Percentiles rank a stretch among this genome's conserved stretches.
Evolutionary conservation across 1,140 invertebrate genomes (phyloP).

Genomic region (Panagrolaimus sp.): DNA sequence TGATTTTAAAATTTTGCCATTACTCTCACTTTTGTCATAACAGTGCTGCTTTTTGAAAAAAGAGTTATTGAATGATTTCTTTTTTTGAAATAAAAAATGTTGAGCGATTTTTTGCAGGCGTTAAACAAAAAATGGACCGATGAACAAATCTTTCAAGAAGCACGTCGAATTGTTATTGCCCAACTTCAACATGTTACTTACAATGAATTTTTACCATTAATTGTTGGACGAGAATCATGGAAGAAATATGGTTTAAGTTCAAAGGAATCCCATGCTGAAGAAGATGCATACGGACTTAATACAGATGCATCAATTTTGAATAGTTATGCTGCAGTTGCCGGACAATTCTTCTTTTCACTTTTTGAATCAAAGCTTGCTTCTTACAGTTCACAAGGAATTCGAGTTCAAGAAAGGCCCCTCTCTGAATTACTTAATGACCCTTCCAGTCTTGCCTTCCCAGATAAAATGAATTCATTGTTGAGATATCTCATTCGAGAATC

Average conservation of each 20-base stretch:
- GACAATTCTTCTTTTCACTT: conserved; percentile 50
- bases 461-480: conserved; percentile 43
- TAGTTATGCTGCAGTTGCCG: conserved; percentile 47
- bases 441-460: conserved; percentile 30
- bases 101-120: no score
- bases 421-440: conserved; percentile 25
- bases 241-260: conserved; percentile 15
- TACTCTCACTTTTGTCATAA: background rate
- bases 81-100: conserved; percentile 67
- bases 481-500: conserved; percentile 43
- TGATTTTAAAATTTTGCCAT: conserved; percentile 6
- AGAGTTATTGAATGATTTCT: conserved; percentile 18
- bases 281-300: conserved; percentile 33
- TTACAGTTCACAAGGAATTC: conserved; percentile 27
- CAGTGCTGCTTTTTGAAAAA: background rate
- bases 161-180: conserved; percentile 69
- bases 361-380: conserved; percentile 37
- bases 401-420: conserved; percentile 37
- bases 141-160: conserved; percentile 77
- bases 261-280: background rate
- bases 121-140: conserved; percentile 90
- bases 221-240: conserved; percentile 55
- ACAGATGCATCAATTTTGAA: conserved; percentile 45
- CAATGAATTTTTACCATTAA: conserved; percentile 60
- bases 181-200: conserved; percentile 60